These are phyloP conservation scores for Mirounga angustirostris DNA, from an alignment of 2,113 vertebrate species.

Conservation along the genomic window DNA sequence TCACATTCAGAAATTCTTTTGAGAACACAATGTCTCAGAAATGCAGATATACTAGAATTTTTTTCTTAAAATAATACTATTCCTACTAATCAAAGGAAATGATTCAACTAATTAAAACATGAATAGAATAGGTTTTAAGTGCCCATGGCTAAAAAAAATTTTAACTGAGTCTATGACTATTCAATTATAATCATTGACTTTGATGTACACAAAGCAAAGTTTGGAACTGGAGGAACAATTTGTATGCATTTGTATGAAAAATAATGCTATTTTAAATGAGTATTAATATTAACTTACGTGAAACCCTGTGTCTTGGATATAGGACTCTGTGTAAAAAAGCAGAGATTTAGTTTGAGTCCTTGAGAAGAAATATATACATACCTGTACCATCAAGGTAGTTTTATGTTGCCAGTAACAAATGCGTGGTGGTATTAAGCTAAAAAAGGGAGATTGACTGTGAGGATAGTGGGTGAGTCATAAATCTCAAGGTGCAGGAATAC, in stretches of 20 bases:
- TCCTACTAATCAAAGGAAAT: not conserved
- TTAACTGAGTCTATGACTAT: not conserved
- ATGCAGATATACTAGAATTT: conserved; percentile 8
- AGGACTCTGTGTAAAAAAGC: not conserved
- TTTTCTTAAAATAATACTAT: not conserved
- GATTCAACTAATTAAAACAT: not conserved
- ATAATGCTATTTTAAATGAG: not conserved
- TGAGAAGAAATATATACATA: not conserved
- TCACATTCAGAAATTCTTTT: not conserved
- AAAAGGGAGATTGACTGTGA: not conserved
- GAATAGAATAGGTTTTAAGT: not conserved
- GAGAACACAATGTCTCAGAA: not conserved
- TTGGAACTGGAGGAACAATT: not conserved
- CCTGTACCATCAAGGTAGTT: not conserved
- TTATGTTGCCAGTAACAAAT: not conserved
- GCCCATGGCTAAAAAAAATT: not conserved
- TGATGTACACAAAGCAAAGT: not conserved
- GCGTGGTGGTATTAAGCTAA: not conserved
- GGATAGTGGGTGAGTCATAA: not conserved
- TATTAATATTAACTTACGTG: not conserved
- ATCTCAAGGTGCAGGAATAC: not conserved
- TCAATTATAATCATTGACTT: not conserved
- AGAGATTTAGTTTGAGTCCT: not conserved
- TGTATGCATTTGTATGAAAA: not conserved
- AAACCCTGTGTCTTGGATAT: not conserved